These are phyloP conservation scores for Platysteira castanea DNA, from an alignment of 2,113 vertebrate genomes.

Conservation along the genomic window DNA sequence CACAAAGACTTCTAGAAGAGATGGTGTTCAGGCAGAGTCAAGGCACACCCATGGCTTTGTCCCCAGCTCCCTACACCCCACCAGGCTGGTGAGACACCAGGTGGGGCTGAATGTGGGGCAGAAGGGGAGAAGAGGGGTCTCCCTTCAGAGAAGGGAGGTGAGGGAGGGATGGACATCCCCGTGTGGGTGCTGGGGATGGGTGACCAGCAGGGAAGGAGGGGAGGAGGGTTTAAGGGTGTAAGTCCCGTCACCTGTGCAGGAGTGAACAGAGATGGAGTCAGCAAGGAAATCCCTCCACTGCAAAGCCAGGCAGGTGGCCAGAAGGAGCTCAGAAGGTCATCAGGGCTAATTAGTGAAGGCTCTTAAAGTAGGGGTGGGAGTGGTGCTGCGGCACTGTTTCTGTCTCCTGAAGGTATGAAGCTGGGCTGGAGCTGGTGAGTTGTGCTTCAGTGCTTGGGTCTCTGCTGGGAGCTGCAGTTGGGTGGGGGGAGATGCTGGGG, in stretches of 20 bases:
- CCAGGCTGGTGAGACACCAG: fast-evolving
- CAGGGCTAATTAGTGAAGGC: not conserved
- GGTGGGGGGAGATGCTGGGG: not conserved
- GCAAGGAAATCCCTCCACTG: not conserved
- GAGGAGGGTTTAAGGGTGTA: too few species aligned
- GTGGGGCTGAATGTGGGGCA: not conserved
- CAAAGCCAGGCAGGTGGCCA: not conserved
- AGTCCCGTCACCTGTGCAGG: not conserved
- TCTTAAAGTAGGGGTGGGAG: not conserved
- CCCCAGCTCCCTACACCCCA: not conserved
- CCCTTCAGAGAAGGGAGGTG: not conserved
- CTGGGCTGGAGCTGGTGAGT: not conserved
- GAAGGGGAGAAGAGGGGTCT: not conserved
- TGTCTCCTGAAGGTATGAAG: fast-evolving
- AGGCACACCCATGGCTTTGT: not conserved
- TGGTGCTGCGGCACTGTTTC: fast-evolving
- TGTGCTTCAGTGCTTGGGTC: not conserved
- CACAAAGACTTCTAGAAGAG: not conserved
- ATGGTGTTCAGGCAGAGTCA: not conserved
- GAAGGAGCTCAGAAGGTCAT: not conserved
- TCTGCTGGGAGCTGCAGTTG: not conserved
- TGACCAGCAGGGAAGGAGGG: not conserved
- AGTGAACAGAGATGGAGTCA: not conserved
- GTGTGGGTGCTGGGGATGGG: fast-evolving
- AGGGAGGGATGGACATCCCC: not conserved